Evolutionary conservation across 1,140 invertebrate species (phyloP), one percentile per base, ranked within the genome.

Genomic region (Sipha flava): DNA sequence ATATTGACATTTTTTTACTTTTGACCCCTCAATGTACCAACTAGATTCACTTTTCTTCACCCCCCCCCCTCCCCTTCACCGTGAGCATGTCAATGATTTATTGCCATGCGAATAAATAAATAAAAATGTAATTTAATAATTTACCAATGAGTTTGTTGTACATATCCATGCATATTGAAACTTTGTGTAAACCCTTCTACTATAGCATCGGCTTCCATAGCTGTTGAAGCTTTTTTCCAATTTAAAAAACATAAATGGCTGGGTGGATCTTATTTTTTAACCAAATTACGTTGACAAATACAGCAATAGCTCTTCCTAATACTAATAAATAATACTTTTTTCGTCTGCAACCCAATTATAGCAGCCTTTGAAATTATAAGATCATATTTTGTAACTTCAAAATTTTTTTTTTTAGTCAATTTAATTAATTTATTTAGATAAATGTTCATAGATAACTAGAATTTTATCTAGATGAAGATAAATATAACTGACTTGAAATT

Each of bases 201-300:
- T 23, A 88, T 84, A 18, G 85, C 84, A 64, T 84, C 83, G 23
- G 84, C 72, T 81, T 88, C 86, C 87, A 88, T 88, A 9, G 81
- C 81, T 1, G 85, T 84, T 1, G 86, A 86, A 59, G 82, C 79
- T 7, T 82, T 82, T 5, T 45, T 70, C 82, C 83, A 86, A 80
- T 86, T 85, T 81, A 81, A 84, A 77, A 47, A 85, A 81, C 84
- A 85, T 47, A 31, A 64, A 77, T 83, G 85, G 2, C 26, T 47
- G 2, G 54, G 40, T 34, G 70, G 3, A n/a, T n/a, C 26, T 37
- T 31, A 6, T 54, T 73, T 73, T 54, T 73, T 73, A n/a, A 9
- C 16, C 7, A 6, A 12, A 18, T 26, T 29, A 9, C 26, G 18
- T 10, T 54, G 16, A 77, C 85, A 86, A 54, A 82, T 80, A 54